Percentiles rank a stretch among this genome's conserved stretches.
phyloP scores from a whole-genome alignment of 2,888 invertebrate species.

The Keiferia lycopersicella region DNA sequence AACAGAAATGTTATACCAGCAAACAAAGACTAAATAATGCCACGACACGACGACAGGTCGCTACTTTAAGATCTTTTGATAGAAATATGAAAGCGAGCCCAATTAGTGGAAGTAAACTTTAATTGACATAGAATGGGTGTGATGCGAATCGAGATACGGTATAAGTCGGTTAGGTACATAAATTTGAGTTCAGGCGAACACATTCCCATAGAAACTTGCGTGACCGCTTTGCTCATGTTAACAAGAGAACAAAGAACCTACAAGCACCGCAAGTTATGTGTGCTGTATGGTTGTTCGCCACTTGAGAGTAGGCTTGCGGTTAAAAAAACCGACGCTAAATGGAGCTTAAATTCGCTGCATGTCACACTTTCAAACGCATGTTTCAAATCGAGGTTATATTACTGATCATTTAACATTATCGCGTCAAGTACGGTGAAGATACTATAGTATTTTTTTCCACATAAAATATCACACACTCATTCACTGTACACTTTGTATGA shows the following conservation, averaged over 20 bases:
- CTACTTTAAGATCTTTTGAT: constrained; percentile 37
- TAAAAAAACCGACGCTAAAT: background rate
- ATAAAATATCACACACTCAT: too few relatives aligned
- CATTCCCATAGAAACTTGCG: constrained; percentile 5
- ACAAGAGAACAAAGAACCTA: background rate
- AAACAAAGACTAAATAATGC: constrained; percentile 28
- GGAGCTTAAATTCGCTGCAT: background rate
- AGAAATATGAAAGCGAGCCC: constrained; percentile 38
- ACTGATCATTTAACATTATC: too few relatives aligned
- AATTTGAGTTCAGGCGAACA: constrained; percentile 11
- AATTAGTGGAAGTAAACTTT: constrained; percentile 33
- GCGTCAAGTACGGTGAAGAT: too few relatives aligned
- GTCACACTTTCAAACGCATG: background rate
- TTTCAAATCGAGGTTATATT: too few relatives aligned
- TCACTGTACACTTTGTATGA: too few relatives aligned
- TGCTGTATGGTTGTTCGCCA: constrained; percentile 7
- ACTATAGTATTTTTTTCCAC: too few relatives aligned
- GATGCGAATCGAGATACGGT: constrained; percentile 17
- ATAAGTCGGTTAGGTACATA: background rate
- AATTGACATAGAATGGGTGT: constrained; percentile 26
- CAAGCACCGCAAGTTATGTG: background rate
- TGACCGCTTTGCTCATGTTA: background rate
- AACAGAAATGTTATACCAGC: constrained; percentile 14
- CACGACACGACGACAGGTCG: constrained; percentile 31
- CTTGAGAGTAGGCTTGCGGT: background rate